Base-by-base conservation (phyloP, 1,140 invertebrate genomes). In the Sinella curviseta region DNA sequence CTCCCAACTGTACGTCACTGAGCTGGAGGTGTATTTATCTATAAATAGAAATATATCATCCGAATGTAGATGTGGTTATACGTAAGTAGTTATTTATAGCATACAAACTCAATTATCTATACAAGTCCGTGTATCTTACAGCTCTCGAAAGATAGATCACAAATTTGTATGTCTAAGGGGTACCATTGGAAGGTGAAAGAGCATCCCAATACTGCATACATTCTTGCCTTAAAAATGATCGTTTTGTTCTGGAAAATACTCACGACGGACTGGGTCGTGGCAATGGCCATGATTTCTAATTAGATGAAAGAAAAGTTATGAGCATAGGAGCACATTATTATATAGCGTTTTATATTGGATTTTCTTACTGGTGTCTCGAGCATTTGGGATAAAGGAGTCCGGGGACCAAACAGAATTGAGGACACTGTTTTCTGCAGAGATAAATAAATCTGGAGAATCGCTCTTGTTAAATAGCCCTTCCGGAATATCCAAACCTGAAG, bases 161-260 rank as follows among this genome's bases (percentile, higher is more conserved):
- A 75, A 4, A 75, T 48, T 75, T 75, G 74, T 17, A 24, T 48
- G 28, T 75, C 74, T 17, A 75, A 16, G 8, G 74, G 74, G 28
- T 75, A 94, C 30, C 93, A 89, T 84, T 93, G 91, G 85, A 94
- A 94, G 86, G 93, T 92, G 93, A 95, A 94, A 86, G 94, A 93
- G 86, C 93, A 95, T 70, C 92, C 93, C 60, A 94, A 91, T 77
- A 93, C 93, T 0, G 93, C 93, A 84, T 94, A 93, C 91, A 94
- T 93, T 76, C 93, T 86, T 0, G 93, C 92, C 4, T 92, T 90
- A 86, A 93, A 94, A 77, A 90, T 87, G 16, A 94, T 91, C 0
- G 93, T 94, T 87, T 93, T 93, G 83, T 94, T 94, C 82, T 57
- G 33, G 65, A 74, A 80, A 57, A 80, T 80, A n/a, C 74, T 55